Conservation (phyloP, 2,797 vertebrate species). For the Bovichtus variegatus region DNA sequence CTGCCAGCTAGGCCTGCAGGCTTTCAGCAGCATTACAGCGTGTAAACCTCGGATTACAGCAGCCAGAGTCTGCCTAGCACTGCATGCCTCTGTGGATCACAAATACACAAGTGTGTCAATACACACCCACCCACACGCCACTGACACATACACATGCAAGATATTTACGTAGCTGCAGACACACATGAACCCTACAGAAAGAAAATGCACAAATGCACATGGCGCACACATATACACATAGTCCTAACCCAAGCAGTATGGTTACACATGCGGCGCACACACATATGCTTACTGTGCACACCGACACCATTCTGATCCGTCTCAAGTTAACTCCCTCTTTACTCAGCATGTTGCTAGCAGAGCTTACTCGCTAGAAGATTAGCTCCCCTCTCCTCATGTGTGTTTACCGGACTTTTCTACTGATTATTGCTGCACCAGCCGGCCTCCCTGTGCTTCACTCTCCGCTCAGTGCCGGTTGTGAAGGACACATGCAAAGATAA, state of each 20-base stretch:
- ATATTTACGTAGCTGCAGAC: slow-evolving; percentile 50
- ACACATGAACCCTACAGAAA: slow-evolving; percentile 18
- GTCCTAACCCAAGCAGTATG: slow-evolving; percentile 2
- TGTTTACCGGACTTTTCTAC: slow-evolving; percentile 53
- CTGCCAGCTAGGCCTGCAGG: slow-evolving; percentile 79
- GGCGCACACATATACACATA: background rate
- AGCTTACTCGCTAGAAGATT: slow-evolving; percentile 53
- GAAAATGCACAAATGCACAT: slow-evolving; percentile 15
- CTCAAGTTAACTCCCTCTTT: slow-evolving; percentile 35
- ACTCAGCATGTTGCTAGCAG: slow-evolving; percentile 11
- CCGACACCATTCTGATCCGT: slow-evolving; percentile 22
- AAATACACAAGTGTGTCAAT: slow-evolving; percentile 66
- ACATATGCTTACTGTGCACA: slow-evolving; percentile 25
- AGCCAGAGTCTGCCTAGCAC: slow-evolving; percentile 69
- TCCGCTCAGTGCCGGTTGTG: background rate
- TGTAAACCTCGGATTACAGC: slow-evolving; percentile 88
- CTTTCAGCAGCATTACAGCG: slow-evolving; percentile 84
- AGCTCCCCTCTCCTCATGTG: slow-evolving; percentile 8
- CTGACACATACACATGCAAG: slow-evolving; percentile 28
- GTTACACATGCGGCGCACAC: slow-evolving; percentile 2
- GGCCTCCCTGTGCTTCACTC: background rate
- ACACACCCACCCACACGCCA: slow-evolving; percentile 47
- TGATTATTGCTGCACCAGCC: slow-evolving; percentile 19
- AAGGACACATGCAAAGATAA: slow-evolving; percentile 25
- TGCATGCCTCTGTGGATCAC: slow-evolving; percentile 78